phyloP scores from a whole-genome alignment of 2,888 invertebrate species.

The Apodemia mormo region DNA sequence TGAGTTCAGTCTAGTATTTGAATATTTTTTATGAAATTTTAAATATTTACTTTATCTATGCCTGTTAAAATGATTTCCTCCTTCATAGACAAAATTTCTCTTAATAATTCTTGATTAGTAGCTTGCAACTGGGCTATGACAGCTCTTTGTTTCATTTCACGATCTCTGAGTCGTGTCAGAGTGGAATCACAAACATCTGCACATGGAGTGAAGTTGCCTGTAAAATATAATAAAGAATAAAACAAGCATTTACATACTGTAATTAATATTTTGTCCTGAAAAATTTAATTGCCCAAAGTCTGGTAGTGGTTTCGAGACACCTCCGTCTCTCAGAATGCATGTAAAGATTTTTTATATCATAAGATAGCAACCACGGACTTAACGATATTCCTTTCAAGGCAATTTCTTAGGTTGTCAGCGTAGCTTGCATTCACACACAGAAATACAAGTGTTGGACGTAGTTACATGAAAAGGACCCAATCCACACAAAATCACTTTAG shows the following conservation, averaged over 20 bases:
- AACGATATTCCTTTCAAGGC: too few species aligned
- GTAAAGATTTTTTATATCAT: too few species aligned
- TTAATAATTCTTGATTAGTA: slow-evolving; percentile 56
- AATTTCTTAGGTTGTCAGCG: too few species aligned
- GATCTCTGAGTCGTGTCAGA: slow-evolving; percentile 51
- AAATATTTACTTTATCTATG: slow-evolving; percentile 36
- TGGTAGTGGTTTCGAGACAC: too few species aligned
- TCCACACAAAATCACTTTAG: too few species aligned
- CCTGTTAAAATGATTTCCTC: slow-evolving; percentile 56
- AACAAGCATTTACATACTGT: background rate
- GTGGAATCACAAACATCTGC: slow-evolving; percentile 57
- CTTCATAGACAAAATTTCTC: slow-evolving; percentile 55
- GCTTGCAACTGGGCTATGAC: slow-evolving; percentile 57
- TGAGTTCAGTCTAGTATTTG: background rate
- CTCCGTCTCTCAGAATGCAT: too few species aligned
- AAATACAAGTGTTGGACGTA: too few species aligned
- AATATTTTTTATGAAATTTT: slow-evolving; percentile 19
- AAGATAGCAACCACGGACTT: too few species aligned
- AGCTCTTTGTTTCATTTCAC: slow-evolving; percentile 54
- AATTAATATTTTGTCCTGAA: too few species aligned
- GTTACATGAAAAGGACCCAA: too few species aligned
- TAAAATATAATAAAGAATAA: slow-evolving; percentile 23
- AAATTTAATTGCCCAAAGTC: too few species aligned
- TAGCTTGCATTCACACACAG: too few species aligned
- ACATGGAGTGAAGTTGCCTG: slow-evolving; percentile 53